Evolutionary conservation across 1,140 invertebrate genomes (phyloP).

Genomic region (Maniola jurtina): DNA sequence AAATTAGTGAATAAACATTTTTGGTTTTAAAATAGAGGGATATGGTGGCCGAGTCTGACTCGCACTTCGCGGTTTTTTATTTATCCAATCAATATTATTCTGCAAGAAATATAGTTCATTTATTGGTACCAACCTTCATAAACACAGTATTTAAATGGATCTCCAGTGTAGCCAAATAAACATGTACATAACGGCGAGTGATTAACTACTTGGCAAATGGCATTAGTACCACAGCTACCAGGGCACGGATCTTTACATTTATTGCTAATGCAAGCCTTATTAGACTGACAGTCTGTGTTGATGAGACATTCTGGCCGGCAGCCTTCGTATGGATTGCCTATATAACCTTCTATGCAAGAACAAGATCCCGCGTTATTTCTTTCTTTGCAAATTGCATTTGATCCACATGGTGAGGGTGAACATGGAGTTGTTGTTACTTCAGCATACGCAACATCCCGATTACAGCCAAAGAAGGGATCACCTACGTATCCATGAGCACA

Average conservation of each 20-base stretch:
- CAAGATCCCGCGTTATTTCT: constrained; percentile 83
- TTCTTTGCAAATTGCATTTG: constrained; percentile 85
- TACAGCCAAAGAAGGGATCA: constrained; percentile 84
- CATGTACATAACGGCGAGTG: constrained; percentile 84
- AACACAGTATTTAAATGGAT: constrained; percentile 84
- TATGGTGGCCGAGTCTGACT: too few relatives aligned
- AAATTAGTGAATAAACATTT: too few relatives aligned
- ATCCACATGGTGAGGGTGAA: constrained; percentile 84
- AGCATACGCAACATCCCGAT: constrained; percentile 45
- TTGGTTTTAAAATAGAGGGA: too few relatives aligned
- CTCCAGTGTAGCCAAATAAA: constrained; percentile 83
- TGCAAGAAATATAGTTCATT: background rate
- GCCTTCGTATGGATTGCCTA: constrained; percentile 87
- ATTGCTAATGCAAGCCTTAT: constrained; percentile 80
- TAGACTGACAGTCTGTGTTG: constrained; percentile 84
- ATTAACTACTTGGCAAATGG: constrained; percentile 84
- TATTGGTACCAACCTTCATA: constrained; percentile 59
- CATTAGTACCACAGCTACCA: constrained; percentile 81
- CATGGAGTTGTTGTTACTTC: constrained; percentile 78
- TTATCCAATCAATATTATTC: background rate
- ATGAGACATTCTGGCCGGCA: constrained; percentile 85
- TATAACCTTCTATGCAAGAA: constrained; percentile 82
- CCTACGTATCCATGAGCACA: constrained; percentile 82
- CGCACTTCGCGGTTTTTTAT: too few relatives aligned
- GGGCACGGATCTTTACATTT: constrained; percentile 84